phyloP scores from a whole-genome alignment of 2,888 invertebrate species.

The Galeopsomyia nigrocyanea region DNA sequence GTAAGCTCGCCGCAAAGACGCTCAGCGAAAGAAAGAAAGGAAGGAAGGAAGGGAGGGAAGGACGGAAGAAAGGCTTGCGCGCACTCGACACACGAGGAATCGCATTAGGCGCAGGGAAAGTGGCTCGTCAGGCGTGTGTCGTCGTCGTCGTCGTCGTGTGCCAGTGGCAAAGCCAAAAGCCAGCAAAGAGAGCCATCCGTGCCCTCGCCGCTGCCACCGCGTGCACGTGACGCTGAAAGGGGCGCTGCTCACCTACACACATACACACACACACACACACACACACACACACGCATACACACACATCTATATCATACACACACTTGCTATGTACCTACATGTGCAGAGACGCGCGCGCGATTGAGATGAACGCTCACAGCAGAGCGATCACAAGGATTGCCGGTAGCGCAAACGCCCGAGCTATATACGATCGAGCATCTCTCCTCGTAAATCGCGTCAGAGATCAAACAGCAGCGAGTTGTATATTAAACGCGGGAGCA shows the following conservation, averaged over 20 bases:
- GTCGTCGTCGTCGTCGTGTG: slow-evolving; percentile 38
- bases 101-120: background rate
- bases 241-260: slow-evolving; percentile 32
- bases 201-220: too few species aligned
- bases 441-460: slow-evolving; percentile 67
- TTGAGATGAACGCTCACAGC: slow-evolving; percentile 59
- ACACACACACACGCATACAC: background rate
- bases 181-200: too few species aligned
- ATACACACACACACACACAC: slow-evolving; percentile 52
- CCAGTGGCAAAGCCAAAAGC: too few species aligned
- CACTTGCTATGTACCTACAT: too few species aligned
- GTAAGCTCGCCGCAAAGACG: slow-evolving; percentile 21
- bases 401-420: slow-evolving; percentile 42
- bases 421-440: slow-evolving; percentile 8
- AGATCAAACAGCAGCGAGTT: slow-evolving; percentile 66
- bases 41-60: background rate
- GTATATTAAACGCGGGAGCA: slow-evolving; percentile 64
- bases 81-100: background rate
- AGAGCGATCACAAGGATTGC: slow-evolving; percentile 68
- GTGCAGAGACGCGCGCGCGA: background rate
- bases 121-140: slow-evolving; percentile 27
- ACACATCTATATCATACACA: background rate
- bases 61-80: slow-evolving; percentile 7
- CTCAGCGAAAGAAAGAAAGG: slow-evolving; percentile 10
- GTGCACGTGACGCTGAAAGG: too few species aligned